Evolutionary conservation across 2,113 vertebrate genomes (phyloP).

Genomic region (Cariama cristata): DNA sequence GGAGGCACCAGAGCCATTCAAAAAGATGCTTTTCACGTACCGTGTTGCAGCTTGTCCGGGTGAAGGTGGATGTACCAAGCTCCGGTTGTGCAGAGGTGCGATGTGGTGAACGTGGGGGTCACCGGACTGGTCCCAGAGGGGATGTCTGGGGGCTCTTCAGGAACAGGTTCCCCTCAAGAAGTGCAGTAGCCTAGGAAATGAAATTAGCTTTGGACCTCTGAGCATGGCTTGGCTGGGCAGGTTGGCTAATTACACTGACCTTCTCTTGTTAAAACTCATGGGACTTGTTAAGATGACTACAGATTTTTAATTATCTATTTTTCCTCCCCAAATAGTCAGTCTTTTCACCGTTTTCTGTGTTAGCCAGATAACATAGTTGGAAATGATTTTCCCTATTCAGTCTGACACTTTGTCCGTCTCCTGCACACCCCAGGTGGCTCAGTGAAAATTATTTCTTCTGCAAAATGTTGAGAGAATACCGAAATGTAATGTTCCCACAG

Average conservation of each 20-base stretch:
- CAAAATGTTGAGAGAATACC: not conserved
- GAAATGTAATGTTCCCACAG: not conserved
- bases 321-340: not conserved
- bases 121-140: not conserved
- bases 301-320: not conserved
- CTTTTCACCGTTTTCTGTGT: not conserved
- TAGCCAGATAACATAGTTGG: not conserved
- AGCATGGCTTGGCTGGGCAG: not conserved
- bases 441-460: not conserved
- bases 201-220: not conserved
- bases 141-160: not conserved
- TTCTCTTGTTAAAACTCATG: not conserved
- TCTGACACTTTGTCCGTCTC: not conserved
- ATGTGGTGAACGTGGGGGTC: not conserved
- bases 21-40: not conserved
- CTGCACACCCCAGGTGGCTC: not conserved
- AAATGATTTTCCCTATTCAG: not conserved
- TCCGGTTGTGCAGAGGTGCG: not conserved
- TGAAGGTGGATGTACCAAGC: not conserved
- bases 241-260: not conserved
- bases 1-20: not conserved
- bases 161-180: not conserved
- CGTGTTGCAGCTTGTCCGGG: accelerated
- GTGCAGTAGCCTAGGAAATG: not conserved
- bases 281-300: not conserved